A percentile compares a stretch with the other conserved stretches of the same genome.
Conservation (phyloP, 2,797 vertebrate genomes). For the Kryptopterus vitreolus region DNA sequence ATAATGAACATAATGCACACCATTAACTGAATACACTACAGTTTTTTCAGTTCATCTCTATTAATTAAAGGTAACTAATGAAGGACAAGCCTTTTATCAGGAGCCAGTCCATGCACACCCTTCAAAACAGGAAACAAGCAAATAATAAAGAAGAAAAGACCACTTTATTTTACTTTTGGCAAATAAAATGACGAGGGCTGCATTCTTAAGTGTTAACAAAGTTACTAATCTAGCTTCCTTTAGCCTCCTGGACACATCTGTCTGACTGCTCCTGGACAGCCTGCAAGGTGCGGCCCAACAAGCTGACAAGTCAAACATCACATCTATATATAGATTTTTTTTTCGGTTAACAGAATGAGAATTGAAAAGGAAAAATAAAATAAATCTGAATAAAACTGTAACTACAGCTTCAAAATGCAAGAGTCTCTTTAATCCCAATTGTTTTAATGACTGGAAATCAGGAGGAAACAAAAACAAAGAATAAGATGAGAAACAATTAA, state of each 20-base stretch:
- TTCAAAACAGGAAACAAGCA: background rate
- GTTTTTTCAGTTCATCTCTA: background rate
- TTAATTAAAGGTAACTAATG: background rate
- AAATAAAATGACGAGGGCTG: background rate
- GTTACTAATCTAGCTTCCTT: background rate
- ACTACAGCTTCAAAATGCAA: slow-evolving; percentile 11
- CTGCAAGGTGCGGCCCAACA: background rate
- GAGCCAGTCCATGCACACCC: background rate
- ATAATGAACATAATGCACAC: slow-evolving; percentile 8
- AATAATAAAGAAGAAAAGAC: background rate
- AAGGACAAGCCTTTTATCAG: background rate
- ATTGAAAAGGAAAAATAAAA: background rate
- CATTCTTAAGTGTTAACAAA: background rate
- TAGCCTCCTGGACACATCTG: background rate
- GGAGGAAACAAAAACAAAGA: background rate
- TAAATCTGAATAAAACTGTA: background rate
- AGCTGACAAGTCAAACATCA: background rate
- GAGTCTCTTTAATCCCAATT: slow-evolving; percentile 11
- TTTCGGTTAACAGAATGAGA: background rate
- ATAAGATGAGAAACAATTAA: background rate
- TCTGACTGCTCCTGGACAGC: background rate
- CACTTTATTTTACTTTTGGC: slow-evolving; percentile 14
- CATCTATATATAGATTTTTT: too few relatives aligned
- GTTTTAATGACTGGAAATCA: slow-evolving; percentile 17
- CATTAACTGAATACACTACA: background rate